Conservation (phyloP, 2,888 invertebrate genomes). For the Acrobasis consociella region DNA sequence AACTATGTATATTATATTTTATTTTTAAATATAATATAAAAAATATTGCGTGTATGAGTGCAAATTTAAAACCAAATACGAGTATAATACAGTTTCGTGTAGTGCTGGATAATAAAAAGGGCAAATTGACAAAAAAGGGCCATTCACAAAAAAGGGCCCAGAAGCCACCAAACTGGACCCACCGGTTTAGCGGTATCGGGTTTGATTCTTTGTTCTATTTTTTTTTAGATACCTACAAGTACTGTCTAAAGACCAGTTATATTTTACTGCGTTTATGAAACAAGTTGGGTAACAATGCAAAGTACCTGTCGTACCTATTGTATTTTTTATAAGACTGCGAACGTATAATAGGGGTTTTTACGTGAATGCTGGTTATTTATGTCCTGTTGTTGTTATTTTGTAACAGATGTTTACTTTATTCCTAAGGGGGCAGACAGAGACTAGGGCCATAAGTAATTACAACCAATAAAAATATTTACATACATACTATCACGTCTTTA, state of each 20-base stretch:
- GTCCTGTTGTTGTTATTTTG: too few species aligned
- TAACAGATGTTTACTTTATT: too few species aligned
- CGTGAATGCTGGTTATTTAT: neutral
- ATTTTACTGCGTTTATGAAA: neutral
- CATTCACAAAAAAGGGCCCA: conserved; percentile 18
- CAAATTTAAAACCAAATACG: neutral
- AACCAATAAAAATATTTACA: too few species aligned
- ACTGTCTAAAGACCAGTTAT: neutral
- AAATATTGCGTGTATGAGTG: too few species aligned
- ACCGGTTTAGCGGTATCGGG: conserved; percentile 24
- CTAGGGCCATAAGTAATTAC: too few species aligned
- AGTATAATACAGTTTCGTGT: neutral
- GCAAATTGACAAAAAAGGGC: conserved; percentile 7
- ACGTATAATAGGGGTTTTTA: neutral
- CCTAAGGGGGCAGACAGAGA: too few species aligned
- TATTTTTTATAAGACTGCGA: neutral
- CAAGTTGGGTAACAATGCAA: neutral
- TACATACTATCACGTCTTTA: too few species aligned
- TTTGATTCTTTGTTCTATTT: conserved; percentile 8
- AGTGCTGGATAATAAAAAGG: neutral
- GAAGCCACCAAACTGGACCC: conserved; percentile 24
- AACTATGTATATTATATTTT: too few species aligned
- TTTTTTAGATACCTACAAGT: neutral
- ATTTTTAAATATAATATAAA: too few species aligned
- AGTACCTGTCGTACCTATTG: neutral